Evolutionary conservation across 2,888 invertebrate genomes (phyloP), one percentile per base, ranked within the genome.

Genomic region (Schizotus pectinicornis): DNA sequence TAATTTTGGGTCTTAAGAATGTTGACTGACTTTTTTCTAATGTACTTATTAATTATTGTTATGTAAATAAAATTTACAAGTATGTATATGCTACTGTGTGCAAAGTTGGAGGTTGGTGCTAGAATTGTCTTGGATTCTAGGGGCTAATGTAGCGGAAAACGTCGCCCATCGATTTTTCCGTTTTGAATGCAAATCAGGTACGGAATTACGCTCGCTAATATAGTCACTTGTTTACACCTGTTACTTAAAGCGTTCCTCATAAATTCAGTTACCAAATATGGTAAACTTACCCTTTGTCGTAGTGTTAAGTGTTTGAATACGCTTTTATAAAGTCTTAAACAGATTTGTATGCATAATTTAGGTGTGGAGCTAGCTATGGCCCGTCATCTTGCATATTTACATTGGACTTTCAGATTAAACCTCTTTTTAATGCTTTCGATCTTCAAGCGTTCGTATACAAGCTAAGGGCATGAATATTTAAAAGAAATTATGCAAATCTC

Each of bases 271-370:
- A 50, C 35, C 42, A 50, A 49, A 41, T 50, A 50, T 50, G 50
- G 39, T 50, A 50, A 50, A 50, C 11, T 50, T 35, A 32, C 38
- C 35, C 34, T 42, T 50, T 50, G 34, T 11, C 41, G 5, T 22
- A 22, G 35, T 35, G 42, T 39, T 8, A 35, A 42, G 50, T 35
- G 11, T 49, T 49, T 49, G 49, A 33, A 42, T 35, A 47, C 35
- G 14, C 22, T 36, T 47, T n/a, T 47, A 30, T 12, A 34, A 34
- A 41, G 35, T 32, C 41, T 49, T 49, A 49, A 49, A 39, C 33
- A 49, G 33, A 49, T 50, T 50, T 50, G 50, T 50, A 42, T 50
- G 42, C 50, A 50, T 50, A 50, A 50, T 50, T 35, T 35, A 22
- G 22, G 22, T 22, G 22, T 22, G 22, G 22, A 22, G 22, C 41